These are phyloP conservation scores for Centrocercus urophasianus DNA, from an alignment of 2,113 vertebrate species.

Conservation along the genomic window DNA sequence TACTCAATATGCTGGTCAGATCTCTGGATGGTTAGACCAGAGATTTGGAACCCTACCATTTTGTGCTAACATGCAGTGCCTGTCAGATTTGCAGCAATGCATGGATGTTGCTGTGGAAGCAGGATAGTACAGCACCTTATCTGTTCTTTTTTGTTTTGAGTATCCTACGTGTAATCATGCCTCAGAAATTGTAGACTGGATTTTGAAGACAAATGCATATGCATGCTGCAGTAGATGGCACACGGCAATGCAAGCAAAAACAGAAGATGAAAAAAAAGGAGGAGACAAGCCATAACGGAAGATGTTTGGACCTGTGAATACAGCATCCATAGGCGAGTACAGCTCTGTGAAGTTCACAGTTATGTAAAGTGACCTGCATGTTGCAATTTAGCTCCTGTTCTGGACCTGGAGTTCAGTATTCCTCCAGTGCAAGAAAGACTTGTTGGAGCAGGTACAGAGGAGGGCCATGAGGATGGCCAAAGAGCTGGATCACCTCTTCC, in stretches of 20 bases:
- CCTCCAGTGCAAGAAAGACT: not conserved
- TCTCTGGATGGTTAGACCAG: not conserved
- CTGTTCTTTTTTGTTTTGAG: not conserved
- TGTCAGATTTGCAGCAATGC: not conserved
- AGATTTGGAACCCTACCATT: not conserved
- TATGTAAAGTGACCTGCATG: not conserved
- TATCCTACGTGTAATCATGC: not conserved
- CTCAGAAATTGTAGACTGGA: not conserved
- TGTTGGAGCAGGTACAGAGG: not conserved
- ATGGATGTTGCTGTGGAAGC: not conserved
- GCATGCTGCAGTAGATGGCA: not conserved
- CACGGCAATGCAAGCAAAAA: not conserved
- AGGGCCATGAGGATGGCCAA: no score
- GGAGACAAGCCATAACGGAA: not conserved
- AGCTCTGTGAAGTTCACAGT: not conserved
- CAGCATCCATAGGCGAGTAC: not conserved
- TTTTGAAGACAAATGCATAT: not conserved
- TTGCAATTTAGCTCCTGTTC: not conserved
- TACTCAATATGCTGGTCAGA: not conserved
- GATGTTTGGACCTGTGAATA: not conserved
- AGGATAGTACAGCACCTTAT: not conserved
- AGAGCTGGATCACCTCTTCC: not conserved
- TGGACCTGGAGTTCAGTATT: not conserved
- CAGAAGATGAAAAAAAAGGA: not conserved
- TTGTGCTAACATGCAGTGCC: not conserved